phyloP scores from a whole-genome alignment of 2,888 invertebrate species.

The Luperina testacea region DNA sequence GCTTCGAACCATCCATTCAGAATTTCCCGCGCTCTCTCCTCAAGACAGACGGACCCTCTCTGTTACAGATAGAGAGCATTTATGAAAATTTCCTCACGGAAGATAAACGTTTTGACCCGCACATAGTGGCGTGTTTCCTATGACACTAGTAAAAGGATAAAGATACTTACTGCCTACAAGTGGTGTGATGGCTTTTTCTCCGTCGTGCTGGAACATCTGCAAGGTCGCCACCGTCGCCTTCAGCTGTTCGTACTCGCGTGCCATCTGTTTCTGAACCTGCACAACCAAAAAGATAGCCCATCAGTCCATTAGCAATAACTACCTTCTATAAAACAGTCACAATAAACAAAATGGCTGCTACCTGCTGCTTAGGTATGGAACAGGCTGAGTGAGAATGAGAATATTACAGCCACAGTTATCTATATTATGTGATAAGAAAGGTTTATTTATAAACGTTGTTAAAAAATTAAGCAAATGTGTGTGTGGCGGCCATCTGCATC shows the following conservation, averaged over 20 bases:
- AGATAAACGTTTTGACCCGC: background rate
- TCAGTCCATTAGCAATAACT: conserved; percentile 23
- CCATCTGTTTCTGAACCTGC: conserved; percentile 96
- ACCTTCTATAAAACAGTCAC: background rate
- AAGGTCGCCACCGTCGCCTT: conserved; percentile 95
- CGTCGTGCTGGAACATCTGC: conserved; percentile 93
- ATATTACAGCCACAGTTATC: background rate
- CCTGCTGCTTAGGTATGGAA: background rate
- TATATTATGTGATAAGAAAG: too few relatives aligned
- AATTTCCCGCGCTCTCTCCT: background rate
- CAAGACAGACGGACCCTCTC: background rate
- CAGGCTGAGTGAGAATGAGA: background rate
- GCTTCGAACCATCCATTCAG: background rate
- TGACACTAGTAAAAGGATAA: background rate
- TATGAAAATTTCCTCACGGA: too few relatives aligned
- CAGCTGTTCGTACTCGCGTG: conserved; percentile 96
- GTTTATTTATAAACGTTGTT: too few relatives aligned
- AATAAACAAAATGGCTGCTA: background rate
- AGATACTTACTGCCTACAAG: conserved; percentile 80
- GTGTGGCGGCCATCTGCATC: too few relatives aligned
- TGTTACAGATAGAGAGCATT: too few relatives aligned
- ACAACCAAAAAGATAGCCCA: conserved; percentile 46
- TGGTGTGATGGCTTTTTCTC: conserved; percentile 88
- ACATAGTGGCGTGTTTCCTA: background rate
- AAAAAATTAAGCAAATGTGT: too few relatives aligned